Evolutionary conservation across 2,797 vertebrate species (phyloP).

Genomic region (Clarias pachynema): DNA sequence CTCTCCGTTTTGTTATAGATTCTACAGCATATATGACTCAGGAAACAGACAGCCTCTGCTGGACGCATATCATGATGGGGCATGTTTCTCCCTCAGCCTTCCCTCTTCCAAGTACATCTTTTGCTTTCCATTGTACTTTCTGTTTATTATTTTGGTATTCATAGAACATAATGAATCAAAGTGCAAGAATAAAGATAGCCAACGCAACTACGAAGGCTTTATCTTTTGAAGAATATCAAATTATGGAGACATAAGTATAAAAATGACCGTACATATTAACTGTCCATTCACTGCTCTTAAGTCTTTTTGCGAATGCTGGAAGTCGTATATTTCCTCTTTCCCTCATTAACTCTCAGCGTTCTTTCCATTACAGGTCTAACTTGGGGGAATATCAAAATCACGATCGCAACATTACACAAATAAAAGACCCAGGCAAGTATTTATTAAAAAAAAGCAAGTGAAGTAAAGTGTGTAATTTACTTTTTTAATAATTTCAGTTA

Average conservation of each 20-base stretch:
- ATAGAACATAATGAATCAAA: neutral
- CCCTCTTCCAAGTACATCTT: slow-evolving; percentile 77
- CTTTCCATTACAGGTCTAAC: slow-evolving; percentile 70
- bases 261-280: neutral
- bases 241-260: neutral
- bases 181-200: neutral
- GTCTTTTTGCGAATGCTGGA: neutral
- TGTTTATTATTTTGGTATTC: neutral
- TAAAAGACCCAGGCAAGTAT: slow-evolving; percentile 87
- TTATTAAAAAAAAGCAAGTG: too few relatives aligned
- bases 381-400: slow-evolving; percentile 86
- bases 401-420: slow-evolving; percentile 85
- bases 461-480: neutral
- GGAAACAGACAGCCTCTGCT: slow-evolving; percentile 86
- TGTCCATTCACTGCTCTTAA: neutral
- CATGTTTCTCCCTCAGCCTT: slow-evolving; percentile 87
- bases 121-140: neutral
- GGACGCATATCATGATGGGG: slow-evolving; percentile 88
- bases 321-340: neutral
- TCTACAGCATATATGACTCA: slow-evolving; percentile 87
- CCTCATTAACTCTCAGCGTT: neutral
- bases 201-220: neutral
- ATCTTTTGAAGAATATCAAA: neutral
- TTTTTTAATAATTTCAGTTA: neutral
- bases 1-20: slow-evolving; percentile 64